These are phyloP conservation scores for Drosophila repletoides DNA, from an alignment of 1,140 invertebrate genomes.

Conservation along the genomic window DNA sequence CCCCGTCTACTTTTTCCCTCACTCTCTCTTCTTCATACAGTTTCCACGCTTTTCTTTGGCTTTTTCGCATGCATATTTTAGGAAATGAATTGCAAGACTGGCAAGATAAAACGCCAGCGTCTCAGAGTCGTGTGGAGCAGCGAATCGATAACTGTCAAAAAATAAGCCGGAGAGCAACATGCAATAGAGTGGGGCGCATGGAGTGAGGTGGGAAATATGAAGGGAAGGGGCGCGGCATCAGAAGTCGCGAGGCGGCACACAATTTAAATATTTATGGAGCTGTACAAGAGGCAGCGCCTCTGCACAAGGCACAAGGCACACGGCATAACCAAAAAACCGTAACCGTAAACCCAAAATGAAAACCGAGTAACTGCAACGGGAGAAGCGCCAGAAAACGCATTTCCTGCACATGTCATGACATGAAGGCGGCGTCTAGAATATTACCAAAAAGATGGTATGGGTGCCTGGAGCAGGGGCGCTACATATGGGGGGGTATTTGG, in stretches of 20 bases:
- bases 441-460: slow-evolving; percentile 19
- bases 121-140: slow-evolving; percentile 37
- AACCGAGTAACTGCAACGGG: slow-evolving; percentile 37
- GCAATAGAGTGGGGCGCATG: slow-evolving; percentile 39
- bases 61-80: slow-evolving; percentile 66
- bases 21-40: neutral
- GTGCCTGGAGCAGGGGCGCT: neutral
- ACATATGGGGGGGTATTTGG: neutral
- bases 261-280: slow-evolving; percentile 78
- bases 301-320: slow-evolving; percentile 52
- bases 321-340: slow-evolving; percentile 76
- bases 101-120: slow-evolving; percentile 59
- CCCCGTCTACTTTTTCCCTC: neutral
- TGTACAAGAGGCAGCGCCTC: slow-evolving; percentile 48
- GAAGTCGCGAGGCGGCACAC: slow-evolving; percentile 46
- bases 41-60: neutral
- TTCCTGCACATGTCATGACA: slow-evolving; percentile 76
- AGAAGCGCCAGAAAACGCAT: slow-evolving; percentile 67
- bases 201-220: neutral
- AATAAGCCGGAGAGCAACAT: slow-evolving; percentile 73
- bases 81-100: slow-evolving; percentile 64
- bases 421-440: slow-evolving; percentile 40
- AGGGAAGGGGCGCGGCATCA: neutral
- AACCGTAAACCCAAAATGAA: slow-evolving; percentile 66
- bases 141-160: slow-evolving; percentile 79